These are phyloP conservation scores for Urocitellus parryii DNA, from an alignment of 2,113 vertebrate genomes.

Conservation along the genomic window DNA sequence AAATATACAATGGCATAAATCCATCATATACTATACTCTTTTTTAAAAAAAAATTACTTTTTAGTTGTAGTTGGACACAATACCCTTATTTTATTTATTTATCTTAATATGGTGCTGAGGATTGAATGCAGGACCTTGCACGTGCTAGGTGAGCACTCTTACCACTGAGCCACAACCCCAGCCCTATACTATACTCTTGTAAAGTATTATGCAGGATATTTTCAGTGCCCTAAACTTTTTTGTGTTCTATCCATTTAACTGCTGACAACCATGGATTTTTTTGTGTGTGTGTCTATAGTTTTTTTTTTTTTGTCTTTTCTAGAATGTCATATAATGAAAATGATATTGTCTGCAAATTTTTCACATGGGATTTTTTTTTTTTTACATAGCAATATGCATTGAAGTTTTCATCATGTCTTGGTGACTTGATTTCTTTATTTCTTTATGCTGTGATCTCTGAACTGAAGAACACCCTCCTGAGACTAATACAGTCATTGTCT, in stretches of 20 bases:
- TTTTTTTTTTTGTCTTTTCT: not conserved
- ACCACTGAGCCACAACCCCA: no score
- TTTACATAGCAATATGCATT: not conserved
- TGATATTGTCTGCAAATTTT: not conserved
- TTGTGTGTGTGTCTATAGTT: not conserved
- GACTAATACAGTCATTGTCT: not conserved
- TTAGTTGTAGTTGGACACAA: no score
- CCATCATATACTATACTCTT: not conserved
- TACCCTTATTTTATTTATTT: no score
- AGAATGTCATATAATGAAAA: not conserved
- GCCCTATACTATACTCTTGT: not conserved
- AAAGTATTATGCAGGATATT: not conserved
- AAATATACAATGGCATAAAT: not conserved
- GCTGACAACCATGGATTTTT: not conserved
- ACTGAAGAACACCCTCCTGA: not conserved
- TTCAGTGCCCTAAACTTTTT: not conserved
- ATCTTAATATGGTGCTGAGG: no score
- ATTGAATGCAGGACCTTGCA: no score
- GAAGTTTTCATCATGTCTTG: not conserved
- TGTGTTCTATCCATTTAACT: not conserved
- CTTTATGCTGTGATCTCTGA: not conserved
- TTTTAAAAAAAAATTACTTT: no score
- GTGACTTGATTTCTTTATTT: not conserved
- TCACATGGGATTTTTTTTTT: not conserved
- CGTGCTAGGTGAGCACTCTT: no score